Percentiles rank a stretch among this genome's conserved stretches.
phyloP scores from a whole-genome alignment of 2,888 invertebrate genomes.

The Sphaeridia pumilis region DNA sequence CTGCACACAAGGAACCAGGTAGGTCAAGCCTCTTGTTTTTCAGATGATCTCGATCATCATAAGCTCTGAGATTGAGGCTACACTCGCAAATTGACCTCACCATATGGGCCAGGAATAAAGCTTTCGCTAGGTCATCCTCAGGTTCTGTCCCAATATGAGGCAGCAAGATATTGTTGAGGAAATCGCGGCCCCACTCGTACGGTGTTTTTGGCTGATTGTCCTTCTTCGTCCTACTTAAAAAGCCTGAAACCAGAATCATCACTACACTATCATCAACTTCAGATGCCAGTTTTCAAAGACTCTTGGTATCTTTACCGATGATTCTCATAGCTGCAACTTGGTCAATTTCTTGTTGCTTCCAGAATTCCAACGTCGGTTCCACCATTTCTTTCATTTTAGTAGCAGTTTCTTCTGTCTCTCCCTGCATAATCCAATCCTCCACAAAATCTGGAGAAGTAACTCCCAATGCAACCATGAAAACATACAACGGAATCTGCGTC shows the following conservation, averaged over 20 bases:
- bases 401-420: background rate
- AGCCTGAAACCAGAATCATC: no score
- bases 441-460: background rate
- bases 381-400: background rate
- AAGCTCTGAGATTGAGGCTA: constrained; percentile 45
- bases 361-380: constrained; percentile 40
- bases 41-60: constrained; percentile 52
- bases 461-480: constrained; percentile 4
- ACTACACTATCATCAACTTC: no score
- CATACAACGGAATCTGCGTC: constrained; percentile 1
- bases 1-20: constrained; percentile 50
- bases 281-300: no score
- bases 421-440: constrained; percentile 1
- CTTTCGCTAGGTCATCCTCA: constrained; percentile 51
- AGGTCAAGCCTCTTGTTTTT: constrained; percentile 51
- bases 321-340: no score
- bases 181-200: no score
- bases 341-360: no score
- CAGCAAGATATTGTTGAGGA: constrained; percentile 50
- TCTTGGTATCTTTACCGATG: no score
- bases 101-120: constrained; percentile 49
- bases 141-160: constrained; percentile 51
- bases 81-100: constrained; percentile 48
- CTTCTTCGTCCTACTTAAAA: no score
- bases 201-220: no score